These are phyloP conservation scores for Nasonovia ribisnigri DNA, from an alignment of 2,888 invertebrate species.

Conservation along the genomic window DNA sequence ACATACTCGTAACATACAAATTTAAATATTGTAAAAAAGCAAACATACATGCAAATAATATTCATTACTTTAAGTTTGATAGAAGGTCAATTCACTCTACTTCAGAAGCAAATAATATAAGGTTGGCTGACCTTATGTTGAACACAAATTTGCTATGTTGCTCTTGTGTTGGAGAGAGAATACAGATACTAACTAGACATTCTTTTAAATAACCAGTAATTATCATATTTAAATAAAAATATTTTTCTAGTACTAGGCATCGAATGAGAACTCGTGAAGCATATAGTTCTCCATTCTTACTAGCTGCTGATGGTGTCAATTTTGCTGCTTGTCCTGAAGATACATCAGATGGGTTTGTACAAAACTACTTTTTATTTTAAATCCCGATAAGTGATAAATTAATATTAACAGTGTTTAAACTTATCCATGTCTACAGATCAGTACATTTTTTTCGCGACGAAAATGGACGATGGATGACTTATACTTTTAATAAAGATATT, in stretches of 20 bases:
- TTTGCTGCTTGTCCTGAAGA: conserved; percentile 58
- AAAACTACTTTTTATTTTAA: neutral
- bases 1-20: neutral
- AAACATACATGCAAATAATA: neutral
- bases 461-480: conserved; percentile 87
- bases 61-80: neutral
- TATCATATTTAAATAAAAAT: neutral
- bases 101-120: neutral
- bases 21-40: neutral
- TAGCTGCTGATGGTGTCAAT: conserved; percentile 40
- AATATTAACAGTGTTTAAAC: neutral
- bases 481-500: conserved; percentile 81
- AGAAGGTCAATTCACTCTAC: neutral
- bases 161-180: neutral
- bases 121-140: neutral
- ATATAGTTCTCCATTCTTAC: conserved; percentile 38
- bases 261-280: conserved; percentile 50
- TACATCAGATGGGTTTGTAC: conserved; percentile 51
- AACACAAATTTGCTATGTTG: neutral
- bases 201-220: neutral
- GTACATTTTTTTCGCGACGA: conserved; percentile 83
- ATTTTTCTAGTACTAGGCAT: conserved; percentile 18
- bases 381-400: neutral
- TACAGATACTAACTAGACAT: neutral
- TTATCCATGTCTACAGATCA: conserved; percentile 76